These are phyloP conservation scores for Astyanax mexicanus DNA, from an alignment of 2,797 vertebrate species.

Conservation along the genomic window DNA sequence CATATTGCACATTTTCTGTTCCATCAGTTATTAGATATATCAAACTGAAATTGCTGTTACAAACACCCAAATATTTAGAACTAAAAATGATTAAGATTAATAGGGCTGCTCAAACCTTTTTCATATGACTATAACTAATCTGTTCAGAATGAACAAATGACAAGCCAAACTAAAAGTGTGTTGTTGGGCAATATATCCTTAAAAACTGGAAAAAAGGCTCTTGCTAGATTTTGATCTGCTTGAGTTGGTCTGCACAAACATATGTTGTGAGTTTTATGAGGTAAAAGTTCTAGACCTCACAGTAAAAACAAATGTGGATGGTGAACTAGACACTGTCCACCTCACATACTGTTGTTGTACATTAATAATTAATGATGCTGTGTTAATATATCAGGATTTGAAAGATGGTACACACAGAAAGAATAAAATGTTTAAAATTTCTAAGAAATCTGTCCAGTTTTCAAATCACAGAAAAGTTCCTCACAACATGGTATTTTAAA, in stretches of 20 bases:
- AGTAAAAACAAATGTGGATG: constrained; percentile 11
- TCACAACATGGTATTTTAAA: background rate
- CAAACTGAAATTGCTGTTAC: too few species aligned
- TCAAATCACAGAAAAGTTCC: too few species aligned
- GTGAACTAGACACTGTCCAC: background rate
- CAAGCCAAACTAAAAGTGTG: background rate
- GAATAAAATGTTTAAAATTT: background rate
- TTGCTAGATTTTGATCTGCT: constrained; percentile 46
- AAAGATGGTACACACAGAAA: background rate
- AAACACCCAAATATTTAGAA: too few species aligned
- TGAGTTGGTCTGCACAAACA: constrained; percentile 53
- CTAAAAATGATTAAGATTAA: too few species aligned
- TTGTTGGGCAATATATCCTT: background rate
- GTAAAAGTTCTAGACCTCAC: constrained; percentile 45
- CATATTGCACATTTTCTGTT: too few species aligned
- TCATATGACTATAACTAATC: too few species aligned
- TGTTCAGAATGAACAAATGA: constrained; percentile 26
- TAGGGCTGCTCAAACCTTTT: too few species aligned
- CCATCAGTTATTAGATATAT: too few species aligned
- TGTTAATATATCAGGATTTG: background rate
- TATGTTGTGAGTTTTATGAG: constrained; percentile 58
- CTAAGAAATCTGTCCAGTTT: background rate
- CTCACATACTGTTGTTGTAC: background rate
- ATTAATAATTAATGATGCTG: too few species aligned
- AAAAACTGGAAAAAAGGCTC: constrained; percentile 40